These are phyloP conservation scores for Eriosoma lanigerum DNA, from an alignment of 1,140 invertebrate species.

Conservation along the genomic window DNA sequence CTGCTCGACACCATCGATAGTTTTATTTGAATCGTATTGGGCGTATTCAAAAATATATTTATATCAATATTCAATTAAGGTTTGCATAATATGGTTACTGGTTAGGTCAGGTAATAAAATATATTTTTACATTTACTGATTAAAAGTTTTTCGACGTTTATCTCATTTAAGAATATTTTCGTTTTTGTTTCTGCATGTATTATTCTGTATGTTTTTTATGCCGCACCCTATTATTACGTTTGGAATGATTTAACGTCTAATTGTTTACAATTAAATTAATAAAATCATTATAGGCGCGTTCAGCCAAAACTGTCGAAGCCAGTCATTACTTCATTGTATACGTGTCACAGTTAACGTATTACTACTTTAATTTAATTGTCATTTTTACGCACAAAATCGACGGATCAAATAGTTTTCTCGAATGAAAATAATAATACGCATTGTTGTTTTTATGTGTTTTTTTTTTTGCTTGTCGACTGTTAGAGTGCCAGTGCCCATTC, in stretches of 20 bases:
- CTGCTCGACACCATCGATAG: too few species aligned
- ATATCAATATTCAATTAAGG: too few species aligned
- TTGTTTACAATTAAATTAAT: constrained; percentile 14
- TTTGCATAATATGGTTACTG: too few species aligned
- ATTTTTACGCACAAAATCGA: background rate
- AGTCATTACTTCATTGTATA: background rate
- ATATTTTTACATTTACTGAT: too few species aligned
- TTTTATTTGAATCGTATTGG: too few species aligned
- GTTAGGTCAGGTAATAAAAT: too few species aligned
- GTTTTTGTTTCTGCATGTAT: too few species aligned
- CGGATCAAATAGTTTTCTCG: constrained; percentile 3
- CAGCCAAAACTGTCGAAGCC: background rate
- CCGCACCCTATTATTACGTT: constrained; percentile 1
- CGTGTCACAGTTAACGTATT: background rate
- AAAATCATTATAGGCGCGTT: background rate
- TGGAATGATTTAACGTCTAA: constrained; percentile 9
- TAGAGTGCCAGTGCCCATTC: background rate
- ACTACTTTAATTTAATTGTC: background rate
- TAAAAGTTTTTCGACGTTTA: too few species aligned
- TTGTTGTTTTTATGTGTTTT: background rate
- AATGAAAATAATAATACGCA: background rate
- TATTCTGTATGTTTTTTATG: background rate
- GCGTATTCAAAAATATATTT: too few species aligned
- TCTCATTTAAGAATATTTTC: too few species aligned
- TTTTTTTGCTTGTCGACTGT: background rate